Percentiles rank a stretch among this genome's conserved stretches.
phyloP scores from a whole-genome alignment of 1,140 invertebrate species.

The Anagrus nilaparvatae region DNA sequence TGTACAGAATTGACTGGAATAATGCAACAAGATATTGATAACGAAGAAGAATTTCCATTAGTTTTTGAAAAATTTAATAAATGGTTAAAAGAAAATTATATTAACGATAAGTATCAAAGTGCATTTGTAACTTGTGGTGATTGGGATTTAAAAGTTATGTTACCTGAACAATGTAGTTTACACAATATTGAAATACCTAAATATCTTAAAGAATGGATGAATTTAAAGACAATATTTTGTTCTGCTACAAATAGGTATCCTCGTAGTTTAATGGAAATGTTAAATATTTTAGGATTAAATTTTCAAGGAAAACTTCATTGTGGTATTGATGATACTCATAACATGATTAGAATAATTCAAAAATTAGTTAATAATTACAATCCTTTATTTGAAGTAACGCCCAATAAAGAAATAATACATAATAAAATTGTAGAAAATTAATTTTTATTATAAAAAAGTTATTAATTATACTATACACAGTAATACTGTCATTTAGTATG shows the following conservation, averaged over 20 bases:
- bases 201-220: conserved; percentile 49
- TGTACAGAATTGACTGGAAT: conserved; percentile 49
- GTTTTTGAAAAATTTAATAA: conserved; percentile 30
- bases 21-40: conserved; percentile 34
- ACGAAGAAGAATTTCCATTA: conserved; percentile 31
- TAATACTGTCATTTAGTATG: neutral
- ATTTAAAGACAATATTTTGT: conserved; percentile 45
- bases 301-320: conserved; percentile 32
- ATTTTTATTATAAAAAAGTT: no score
- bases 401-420: no score
- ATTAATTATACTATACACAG: neutral
- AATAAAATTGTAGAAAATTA: neutral
- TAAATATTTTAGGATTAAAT: conserved; percentile 21
- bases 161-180: conserved; percentile 45
- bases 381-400: conserved; percentile 25
- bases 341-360: conserved; percentile 30
- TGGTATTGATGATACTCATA: conserved; percentile 32
- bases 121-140: conserved; percentile 53
- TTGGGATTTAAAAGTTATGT: conserved; percentile 53
- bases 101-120: conserved; percentile 22
- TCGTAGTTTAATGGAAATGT: conserved; percentile 29
- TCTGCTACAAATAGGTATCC: conserved; percentile 27
- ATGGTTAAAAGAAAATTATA: conserved; percentile 32
- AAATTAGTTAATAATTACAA: conserved; percentile 19
- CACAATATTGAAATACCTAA: conserved; percentile 38